Base-by-base conservation (phyloP, 2,797 vertebrate genomes). In the Uromys caudimaculatus region DNA sequence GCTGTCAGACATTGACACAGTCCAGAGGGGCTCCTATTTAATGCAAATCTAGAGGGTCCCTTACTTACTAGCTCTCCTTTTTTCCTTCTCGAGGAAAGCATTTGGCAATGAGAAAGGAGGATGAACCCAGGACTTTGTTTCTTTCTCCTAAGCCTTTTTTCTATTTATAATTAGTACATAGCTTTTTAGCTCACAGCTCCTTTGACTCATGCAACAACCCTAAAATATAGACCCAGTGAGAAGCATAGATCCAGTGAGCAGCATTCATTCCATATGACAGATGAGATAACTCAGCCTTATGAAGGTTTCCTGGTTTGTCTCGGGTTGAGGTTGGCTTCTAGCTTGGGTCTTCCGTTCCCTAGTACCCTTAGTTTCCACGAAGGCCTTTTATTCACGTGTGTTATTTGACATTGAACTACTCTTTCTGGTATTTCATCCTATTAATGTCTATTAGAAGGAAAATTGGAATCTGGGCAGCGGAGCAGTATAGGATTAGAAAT, bases 401-500 rank as follows among this genome's bases (percentile, higher is more conserved):
- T 94, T 96, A 94, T 82, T 96, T 97, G 97, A 97, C 92, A 95
- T 96, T 92, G 88, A 96, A 94, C 94, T 98, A 92, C 93, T 97
- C 87, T 89, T 97, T 96, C 88, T 93, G 86, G 94, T 96, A 94
- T 77, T 96, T 96, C 67, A 52, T 92, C 96, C 92, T 97, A 96
- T 94, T 97, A 97, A 97, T 96, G 95, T 96, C 93, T 97, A 97
- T 97, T 97, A 97, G 96, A 96, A 96, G 95, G 94, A 97, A 98
- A 98, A 97, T 97, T 97, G 89, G 91, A 97, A 97, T 95, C 97
- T 96, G 89, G 96, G 96, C 97, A 97, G 96, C 97, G 89, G 92
- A 97, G 94, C 94, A 97, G 94, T 98, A 97, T 97, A 97, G 97
- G 96, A 98, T 97, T 97, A 97, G 96, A 98, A 97, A 97, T 97